phyloP scores from a whole-genome alignment of 2,797 vertebrate species.

The Clamator glandarius region DNA sequence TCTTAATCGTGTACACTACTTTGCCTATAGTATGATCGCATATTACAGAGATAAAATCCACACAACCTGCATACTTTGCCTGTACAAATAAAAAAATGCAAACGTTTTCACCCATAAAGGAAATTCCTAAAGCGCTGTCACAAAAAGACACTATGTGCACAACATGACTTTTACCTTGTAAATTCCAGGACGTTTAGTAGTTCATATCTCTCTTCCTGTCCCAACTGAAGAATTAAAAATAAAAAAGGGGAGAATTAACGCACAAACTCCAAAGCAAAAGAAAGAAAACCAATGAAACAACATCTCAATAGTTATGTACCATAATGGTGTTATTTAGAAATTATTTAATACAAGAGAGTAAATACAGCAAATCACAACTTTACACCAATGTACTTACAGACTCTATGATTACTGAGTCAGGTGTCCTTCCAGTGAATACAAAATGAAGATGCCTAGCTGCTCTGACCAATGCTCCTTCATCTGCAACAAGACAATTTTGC shows the following conservation, averaged over 20 bases:
- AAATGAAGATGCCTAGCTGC: constrained; percentile 91
- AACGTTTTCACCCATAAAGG: not conserved
- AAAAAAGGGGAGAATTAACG: not conserved
- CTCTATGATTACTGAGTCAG: constrained; percentile 93
- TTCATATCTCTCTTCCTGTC: constrained; percentile 91
- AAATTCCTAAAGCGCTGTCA: not conserved
- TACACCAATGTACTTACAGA: constrained; percentile 80
- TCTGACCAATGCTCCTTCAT: constrained; percentile 95
- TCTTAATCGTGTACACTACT: not conserved
- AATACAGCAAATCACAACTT: not conserved
- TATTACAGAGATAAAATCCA: not conserved
- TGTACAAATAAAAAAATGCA: not conserved
- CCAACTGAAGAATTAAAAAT: constrained; percentile 77
- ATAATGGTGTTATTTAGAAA: not conserved
- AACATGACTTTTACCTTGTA: constrained; percentile 82
- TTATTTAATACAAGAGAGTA: not conserved
- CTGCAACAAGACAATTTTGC: constrained; percentile 73
- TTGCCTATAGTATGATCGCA: not conserved
- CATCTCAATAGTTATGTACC: not conserved
- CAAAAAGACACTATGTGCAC: not conserved
- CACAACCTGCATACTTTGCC: not conserved
- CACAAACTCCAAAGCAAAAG: not conserved
- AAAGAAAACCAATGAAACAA: not conserved
- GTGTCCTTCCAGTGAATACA: constrained; percentile 94
- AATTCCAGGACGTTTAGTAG: constrained; percentile 96